Conservation (phyloP, 2,888 invertebrate species). For the Chalcosyrphus nemorum region DNA sequence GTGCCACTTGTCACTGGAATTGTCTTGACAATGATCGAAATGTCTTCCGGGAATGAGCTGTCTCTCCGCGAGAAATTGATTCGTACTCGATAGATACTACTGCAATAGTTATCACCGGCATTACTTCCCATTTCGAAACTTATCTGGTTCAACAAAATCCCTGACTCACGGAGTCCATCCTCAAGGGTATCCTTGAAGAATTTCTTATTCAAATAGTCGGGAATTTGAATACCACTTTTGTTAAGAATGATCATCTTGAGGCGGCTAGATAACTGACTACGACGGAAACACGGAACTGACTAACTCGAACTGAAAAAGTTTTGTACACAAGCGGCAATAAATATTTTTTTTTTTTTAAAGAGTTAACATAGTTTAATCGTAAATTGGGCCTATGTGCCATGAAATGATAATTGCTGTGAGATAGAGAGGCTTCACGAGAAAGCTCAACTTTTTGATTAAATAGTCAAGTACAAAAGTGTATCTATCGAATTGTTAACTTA, state of each 20-base stretch:
- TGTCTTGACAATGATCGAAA: constrained; percentile 79
- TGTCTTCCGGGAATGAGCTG: neutral
- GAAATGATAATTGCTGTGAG: neutral
- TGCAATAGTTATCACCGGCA: constrained; percentile 80
- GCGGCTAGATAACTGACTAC: neutral
- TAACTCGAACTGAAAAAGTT: neutral
- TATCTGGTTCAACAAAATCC: constrained; percentile 75
- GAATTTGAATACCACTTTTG: constrained; percentile 53
- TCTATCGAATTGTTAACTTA: too few relatives aligned
- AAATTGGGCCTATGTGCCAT: neutral
- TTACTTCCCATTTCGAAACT: constrained; percentile 78
- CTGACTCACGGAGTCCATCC: constrained; percentile 76
- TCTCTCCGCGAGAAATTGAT: constrained; percentile 73
- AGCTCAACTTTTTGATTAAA: neutral
- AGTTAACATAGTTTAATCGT: neutral
- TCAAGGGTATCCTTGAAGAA: constrained; percentile 78
- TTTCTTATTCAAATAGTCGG: constrained; percentile 75
- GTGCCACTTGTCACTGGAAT: constrained; percentile 77
- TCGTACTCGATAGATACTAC: constrained; percentile 78
- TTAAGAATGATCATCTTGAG: constrained; percentile 26
- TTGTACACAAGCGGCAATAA: neutral
- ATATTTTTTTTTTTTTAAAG: neutral
- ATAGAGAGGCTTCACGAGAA: neutral
- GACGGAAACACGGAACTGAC: constrained; percentile 3
- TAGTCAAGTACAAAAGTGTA: too few relatives aligned